These are phyloP conservation scores for Eulemur macaco DNA, from an alignment of 2,113 vertebrate genomes.

Conservation along the genomic window DNA sequence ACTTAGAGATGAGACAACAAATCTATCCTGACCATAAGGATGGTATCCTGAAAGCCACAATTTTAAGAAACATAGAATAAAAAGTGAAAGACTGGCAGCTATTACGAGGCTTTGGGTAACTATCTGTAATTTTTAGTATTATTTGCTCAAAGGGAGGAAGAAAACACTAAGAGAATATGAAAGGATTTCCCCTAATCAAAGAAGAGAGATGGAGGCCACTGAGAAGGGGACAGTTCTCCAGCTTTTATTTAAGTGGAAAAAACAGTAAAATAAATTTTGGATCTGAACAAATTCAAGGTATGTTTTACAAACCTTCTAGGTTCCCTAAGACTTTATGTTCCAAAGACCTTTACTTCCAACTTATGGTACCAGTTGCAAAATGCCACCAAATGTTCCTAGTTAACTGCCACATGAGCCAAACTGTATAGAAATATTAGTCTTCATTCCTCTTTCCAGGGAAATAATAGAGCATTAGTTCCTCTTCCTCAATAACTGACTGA, in stretches of 20 bases:
- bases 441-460: neutral
- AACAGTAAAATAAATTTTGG: neutral
- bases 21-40: neutral
- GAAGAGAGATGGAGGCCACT: neutral
- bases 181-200: neutral
- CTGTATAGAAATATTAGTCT: neutral
- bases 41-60: neutral
- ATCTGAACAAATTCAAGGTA: neutral
- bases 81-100: neutral
- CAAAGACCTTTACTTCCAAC: neutral
- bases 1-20: neutral
- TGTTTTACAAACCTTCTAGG: neutral
- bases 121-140: neutral
- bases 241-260: neutral
- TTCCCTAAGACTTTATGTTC: neutral
- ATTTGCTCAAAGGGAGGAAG: neutral
- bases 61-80: neutral
- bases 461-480: neutral
- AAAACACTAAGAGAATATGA: neutral
- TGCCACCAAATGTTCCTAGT: neutral
- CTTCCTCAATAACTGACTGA: neutral
- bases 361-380: neutral
- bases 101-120: neutral
- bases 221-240: accelerated
- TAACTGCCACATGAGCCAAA: neutral